Percentiles rank a stretch among this genome's conserved stretches.
These are phyloP conservation scores for Ylistrum balloti DNA, from an alignment of 1,140 invertebrate species.

Conservation along the genomic window DNA sequence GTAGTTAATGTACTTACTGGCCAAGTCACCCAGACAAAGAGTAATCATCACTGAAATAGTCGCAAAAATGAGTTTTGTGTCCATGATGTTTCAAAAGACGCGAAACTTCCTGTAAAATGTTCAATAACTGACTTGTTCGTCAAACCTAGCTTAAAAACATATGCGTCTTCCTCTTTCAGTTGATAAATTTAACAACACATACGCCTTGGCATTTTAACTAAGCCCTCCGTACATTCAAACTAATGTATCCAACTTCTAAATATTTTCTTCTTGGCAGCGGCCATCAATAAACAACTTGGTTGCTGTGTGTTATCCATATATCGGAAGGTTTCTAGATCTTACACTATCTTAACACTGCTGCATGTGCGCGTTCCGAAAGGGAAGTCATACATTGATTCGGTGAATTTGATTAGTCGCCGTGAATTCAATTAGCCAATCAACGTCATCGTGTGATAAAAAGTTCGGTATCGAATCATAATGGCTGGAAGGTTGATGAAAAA, in stretches of 20 bases:
- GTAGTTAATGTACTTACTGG: background rate
- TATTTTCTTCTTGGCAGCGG: background rate
- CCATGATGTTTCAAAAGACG: background rate
- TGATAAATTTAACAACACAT: background rate
- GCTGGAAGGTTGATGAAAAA: background rate
- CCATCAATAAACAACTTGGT: conserved; percentile 38
- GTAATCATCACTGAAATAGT: background rate
- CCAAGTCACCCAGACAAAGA: background rate
- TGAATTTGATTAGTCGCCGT: background rate
- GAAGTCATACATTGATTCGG: background rate
- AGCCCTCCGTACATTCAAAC: background rate
- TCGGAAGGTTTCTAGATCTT: background rate
- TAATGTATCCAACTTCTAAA: background rate
- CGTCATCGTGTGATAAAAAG: background rate
- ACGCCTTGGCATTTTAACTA: background rate
- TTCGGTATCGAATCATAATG: background rate
- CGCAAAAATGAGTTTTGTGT: background rate
- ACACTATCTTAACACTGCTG: background rate
- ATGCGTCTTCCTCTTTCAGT: background rate
- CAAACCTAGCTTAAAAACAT: background rate
- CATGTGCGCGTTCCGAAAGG: conserved; percentile 20
- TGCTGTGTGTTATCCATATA: background rate
- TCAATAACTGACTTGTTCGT: too few relatives aligned
- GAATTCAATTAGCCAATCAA: background rate
- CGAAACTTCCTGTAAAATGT: background rate